Base-by-base conservation (phyloP, 2,888 invertebrate genomes). In the Dryocosmus kuriphilus region DNA sequence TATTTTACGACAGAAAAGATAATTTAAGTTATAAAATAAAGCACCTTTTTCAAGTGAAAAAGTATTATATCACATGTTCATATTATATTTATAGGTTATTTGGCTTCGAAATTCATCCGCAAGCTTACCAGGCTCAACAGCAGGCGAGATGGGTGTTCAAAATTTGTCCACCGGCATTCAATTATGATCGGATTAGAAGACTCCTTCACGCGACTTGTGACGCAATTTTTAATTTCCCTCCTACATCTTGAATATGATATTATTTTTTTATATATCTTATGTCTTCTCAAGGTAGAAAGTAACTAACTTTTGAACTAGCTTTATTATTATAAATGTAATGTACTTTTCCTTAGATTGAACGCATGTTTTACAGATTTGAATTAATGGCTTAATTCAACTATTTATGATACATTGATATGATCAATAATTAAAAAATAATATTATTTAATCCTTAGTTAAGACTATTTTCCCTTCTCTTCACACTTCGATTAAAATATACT, bases 71-170 rank as follows among this genome's bases (percentile, higher is more conserved):
- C 9, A 38, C 2, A 1, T 38, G 11, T 2, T 38, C n/a, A 62
- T 57, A 65, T 78, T 78, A 11, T 75, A 67, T 61, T 61, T 94
- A 32, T 94, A 99, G 99, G 93, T 94, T 99, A 93, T 99, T 99
- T 93, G 99, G 99, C 88, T 98, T 98, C 94, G 99, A 99, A 95
- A 99, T 99, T 92, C 99, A 99, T 93, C 98, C 98, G 84, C 93
- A 98, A 93, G 99, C 99, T 87, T 99, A 99, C 94, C 98, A 99
- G 94, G 96, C 99, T 91, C 98, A 98, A 93, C 96, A 97, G 92
- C 99, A 99, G 93, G 97, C 98, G 86, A 97, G 97, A 83, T 95
- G 96, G 83, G 97, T 97, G 92, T 98, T 97, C 93, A 98, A 98
- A 94, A 95, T 96, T 90, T 97, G 98, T 85, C 93, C 97, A 91